phyloP scores from a whole-genome alignment of 2,113 vertebrate genomes.

The Sceloporus undulatus region DNA sequence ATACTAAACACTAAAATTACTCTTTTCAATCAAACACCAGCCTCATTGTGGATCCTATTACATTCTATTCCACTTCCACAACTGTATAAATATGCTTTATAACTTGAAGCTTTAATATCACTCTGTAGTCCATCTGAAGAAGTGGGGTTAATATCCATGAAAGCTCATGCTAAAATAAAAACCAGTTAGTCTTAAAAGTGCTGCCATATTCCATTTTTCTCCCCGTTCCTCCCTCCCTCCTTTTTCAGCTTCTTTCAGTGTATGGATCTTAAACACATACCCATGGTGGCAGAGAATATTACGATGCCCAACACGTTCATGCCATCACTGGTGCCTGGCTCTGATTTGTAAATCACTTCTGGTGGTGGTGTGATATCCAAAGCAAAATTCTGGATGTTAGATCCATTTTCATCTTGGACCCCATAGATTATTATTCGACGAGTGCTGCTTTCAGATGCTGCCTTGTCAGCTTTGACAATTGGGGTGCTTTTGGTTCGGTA shows the following conservation, averaged over 20 bases:
- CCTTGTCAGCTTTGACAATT: conserved; percentile 84
- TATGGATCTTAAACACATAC: conserved; percentile 72
- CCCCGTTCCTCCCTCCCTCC: too few species aligned
- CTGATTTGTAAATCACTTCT: conserved; percentile 91
- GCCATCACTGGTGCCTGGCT: conserved; percentile 92
- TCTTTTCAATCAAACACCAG: not conserved
- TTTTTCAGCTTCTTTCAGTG: not conserved
- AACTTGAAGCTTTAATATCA: too few species aligned
- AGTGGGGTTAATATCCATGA: too few species aligned
- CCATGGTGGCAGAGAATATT: conserved; percentile 98
- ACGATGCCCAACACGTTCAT: conserved; percentile 99
- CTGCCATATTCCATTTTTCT: too few species aligned
- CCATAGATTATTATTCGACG: conserved; percentile 87
- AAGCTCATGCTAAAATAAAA: too few species aligned
- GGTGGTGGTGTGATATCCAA: conserved; percentile 94
- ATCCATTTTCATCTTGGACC: conserved; percentile 93
- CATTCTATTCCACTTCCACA: not conserved
- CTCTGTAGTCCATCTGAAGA: too few species aligned
- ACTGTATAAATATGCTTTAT: not conserved
- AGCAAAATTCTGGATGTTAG: conserved; percentile 90
- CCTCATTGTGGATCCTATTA: not conserved
- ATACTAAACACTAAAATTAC: conserved; percentile 12
- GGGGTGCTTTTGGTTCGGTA: conserved; percentile 92
- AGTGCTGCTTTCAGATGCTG: conserved; percentile 81
- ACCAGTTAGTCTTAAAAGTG: too few species aligned